These are phyloP conservation scores for Synergus laeviventris DNA, from an alignment of 2,888 invertebrate genomes.

Conservation along the genomic window DNA sequence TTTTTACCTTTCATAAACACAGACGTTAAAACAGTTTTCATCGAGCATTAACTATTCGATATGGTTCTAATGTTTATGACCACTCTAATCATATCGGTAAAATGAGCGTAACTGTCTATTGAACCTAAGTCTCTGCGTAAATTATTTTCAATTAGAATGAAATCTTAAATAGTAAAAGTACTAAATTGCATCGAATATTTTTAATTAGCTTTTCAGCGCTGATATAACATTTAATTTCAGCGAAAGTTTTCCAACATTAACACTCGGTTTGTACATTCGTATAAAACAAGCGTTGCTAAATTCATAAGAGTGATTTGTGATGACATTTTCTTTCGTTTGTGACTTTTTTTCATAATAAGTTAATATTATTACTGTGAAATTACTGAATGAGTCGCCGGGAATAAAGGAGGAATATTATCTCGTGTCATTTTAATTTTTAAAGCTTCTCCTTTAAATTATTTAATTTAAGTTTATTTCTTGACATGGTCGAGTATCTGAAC, in stretches of 20 bases:
- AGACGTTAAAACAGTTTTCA: slow-evolving; percentile 29
- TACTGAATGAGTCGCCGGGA: background rate
- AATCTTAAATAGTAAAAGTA: background rate
- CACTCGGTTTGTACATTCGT: background rate
- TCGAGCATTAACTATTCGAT: slow-evolving; percentile 18
- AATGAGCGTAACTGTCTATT: slow-evolving; percentile 10
- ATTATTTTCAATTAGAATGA: slow-evolving; percentile 6
- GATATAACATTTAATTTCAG: background rate
- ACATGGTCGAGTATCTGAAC: background rate
- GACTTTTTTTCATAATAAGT: background rate
- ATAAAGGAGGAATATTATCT: background rate
- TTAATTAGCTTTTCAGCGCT: background rate
- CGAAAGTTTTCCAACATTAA: background rate
- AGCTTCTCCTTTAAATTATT: background rate
- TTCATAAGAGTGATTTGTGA: background rate
- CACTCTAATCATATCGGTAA: background rate
- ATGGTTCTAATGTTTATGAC: slow-evolving; percentile 18
- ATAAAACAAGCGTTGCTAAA: background rate
- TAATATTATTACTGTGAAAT: background rate
- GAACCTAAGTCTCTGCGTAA: background rate
- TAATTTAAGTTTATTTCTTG: background rate
- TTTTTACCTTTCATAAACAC: slow-evolving; percentile 19
- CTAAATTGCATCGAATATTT: background rate
- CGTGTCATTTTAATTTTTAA: background rate
- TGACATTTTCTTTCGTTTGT: background rate